Conservation (phyloP, 2,888 invertebrate genomes). For the Pachliopta kotzebuea region DNA sequence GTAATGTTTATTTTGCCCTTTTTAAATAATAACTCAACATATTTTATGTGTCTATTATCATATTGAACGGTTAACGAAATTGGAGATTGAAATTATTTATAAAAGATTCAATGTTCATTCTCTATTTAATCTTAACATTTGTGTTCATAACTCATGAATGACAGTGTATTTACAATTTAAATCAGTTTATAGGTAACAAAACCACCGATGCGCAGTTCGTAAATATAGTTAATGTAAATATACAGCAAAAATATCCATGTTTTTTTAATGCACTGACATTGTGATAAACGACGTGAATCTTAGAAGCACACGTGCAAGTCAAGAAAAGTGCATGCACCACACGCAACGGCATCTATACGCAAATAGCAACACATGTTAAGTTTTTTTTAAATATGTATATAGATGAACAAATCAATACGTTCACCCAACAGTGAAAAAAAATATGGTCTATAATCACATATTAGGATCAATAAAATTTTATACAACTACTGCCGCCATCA, state of each 20-base stretch:
- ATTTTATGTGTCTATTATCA: too few species aligned
- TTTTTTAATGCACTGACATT: slow-evolving; percentile 9
- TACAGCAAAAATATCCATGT: not conserved
- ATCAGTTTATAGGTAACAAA: not conserved
- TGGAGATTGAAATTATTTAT: too few species aligned
- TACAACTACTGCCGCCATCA: too few species aligned
- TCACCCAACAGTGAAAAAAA: not conserved
- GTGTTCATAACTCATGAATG: not conserved
- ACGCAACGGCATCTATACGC: slow-evolving; percentile 35
- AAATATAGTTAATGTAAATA: not conserved
- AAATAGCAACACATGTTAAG: slow-evolving; percentile 32
- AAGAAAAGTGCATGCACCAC: slow-evolving; percentile 36
- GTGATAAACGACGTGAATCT: slow-evolving; percentile 32
- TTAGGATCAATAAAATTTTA: too few species aligned
- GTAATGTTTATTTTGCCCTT: too few species aligned
- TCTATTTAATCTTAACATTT: not conserved
- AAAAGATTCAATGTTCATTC: too few species aligned
- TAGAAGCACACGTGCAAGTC: slow-evolving; percentile 35
- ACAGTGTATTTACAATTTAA: not conserved
- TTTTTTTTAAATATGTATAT: not conserved
- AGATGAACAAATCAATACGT: not conserved
- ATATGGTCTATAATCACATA: not conserved
- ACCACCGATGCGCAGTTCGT: not conserved
- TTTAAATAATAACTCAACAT: too few species aligned
- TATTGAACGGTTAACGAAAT: too few species aligned